A percentile compares a stretch with the other conserved stretches of the same genome.
These are phyloP conservation scores for Corythaeola cristata DNA, from an alignment of 2,113 vertebrate species.

Conservation along the genomic window DNA sequence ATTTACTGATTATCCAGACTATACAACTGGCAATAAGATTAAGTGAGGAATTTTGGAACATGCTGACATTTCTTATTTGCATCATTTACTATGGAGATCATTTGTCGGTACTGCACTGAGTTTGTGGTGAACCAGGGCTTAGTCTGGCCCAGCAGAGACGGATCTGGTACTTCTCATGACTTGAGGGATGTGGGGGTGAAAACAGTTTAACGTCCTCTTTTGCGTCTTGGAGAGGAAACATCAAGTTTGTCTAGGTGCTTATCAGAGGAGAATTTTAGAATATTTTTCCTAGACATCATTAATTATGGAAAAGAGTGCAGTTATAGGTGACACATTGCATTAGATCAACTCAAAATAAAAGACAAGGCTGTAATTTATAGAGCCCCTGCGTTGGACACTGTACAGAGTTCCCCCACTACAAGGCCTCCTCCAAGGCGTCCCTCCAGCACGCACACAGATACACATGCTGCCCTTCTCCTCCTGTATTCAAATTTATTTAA, in stretches of 20 bases:
- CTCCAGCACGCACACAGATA: neutral
- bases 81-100: conserved; percentile 48
- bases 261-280: conserved; percentile 40
- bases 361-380: conserved; percentile 25
- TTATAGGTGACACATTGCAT: conserved; percentile 3
- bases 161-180: conserved; percentile 67
- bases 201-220: conserved; percentile 24
- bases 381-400: neutral
- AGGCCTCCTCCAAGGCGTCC: neutral
- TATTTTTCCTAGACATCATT: conserved; percentile 54
- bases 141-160: conserved; percentile 38
- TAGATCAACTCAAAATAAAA: conserved; percentile 22
- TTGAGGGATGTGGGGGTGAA: conserved; percentile 23
- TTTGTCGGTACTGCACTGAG: conserved; percentile 36
- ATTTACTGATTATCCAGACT: conserved; percentile 65
- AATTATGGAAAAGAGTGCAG: conserved; percentile 8
- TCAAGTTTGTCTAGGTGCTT: conserved; percentile 57
- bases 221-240: conserved; percentile 21
- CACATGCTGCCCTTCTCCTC: neutral
- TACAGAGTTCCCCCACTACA: neutral
- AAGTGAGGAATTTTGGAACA: conserved; percentile 54
- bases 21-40: conserved; percentile 64
- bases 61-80: conserved; percentile 59
- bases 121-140: conserved; percentile 55
- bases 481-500: neutral